phyloP scores from a whole-genome alignment of 2,888 invertebrate genomes.

The Sesamia inferens region DNA sequence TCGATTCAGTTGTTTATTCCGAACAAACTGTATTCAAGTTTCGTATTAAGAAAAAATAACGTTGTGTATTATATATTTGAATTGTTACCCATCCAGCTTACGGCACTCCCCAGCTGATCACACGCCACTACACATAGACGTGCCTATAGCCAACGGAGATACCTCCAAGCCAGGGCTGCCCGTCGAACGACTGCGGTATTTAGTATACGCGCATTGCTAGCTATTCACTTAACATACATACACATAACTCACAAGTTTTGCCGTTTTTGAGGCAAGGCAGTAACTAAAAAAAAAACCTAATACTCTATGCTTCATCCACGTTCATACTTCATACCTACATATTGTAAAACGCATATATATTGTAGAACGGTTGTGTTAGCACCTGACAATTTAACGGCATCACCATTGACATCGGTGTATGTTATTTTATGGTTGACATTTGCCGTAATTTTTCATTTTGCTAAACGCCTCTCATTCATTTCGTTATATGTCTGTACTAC shows the following conservation, averaged over 20 bases:
- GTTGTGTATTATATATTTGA: too few relatives aligned
- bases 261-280: neutral
- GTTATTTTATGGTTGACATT: conserved; percentile 6
- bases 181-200: conserved; percentile 44
- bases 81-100: conserved; percentile 37
- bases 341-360: neutral
- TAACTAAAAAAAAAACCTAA: conserved; percentile 5
- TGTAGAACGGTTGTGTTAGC: conserved; percentile 4
- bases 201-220: conserved; percentile 42
- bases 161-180: conserved; percentile 30
- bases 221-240: conserved; percentile 24
- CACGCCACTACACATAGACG: conserved; percentile 24
- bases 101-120: conserved; percentile 21
- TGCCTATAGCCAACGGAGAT: conserved; percentile 35
- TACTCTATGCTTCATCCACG: conserved; percentile 4
- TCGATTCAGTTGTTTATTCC: too few relatives aligned
- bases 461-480: conserved; percentile 17
- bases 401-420: conserved; percentile 15
- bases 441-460: conserved; percentile 16
- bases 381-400: conserved; percentile 5
- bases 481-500: conserved; percentile 22
- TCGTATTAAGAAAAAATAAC: neutral
- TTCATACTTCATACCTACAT: conserved; percentile 22
- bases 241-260: conserved; percentile 15
- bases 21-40: too few relatives aligned